Evolutionary conservation across 2,113 vertebrate species (phyloP).

Genomic region (Cryptomyrus ogoouensis): DNA sequence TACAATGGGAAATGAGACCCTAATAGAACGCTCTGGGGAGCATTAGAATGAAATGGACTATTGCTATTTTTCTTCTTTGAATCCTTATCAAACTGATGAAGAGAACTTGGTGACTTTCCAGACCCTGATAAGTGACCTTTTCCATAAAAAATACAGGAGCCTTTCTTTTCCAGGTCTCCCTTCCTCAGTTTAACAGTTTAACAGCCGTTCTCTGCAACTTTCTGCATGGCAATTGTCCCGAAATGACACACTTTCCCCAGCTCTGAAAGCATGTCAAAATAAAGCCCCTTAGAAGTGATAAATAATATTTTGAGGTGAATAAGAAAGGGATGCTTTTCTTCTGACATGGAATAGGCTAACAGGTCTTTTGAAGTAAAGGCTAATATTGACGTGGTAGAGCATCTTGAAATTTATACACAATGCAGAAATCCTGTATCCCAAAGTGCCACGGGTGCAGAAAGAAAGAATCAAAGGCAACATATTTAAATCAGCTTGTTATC

Average conservation of each 20-base stretch:
- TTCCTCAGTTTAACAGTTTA: slow-evolving; percentile 40
- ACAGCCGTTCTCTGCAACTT: slow-evolving; percentile 29
- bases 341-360: neutral
- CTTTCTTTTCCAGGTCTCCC: slow-evolving; percentile 43
- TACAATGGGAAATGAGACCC: slow-evolving; percentile 99
- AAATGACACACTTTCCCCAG: slow-evolving; percentile 26
- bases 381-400: slow-evolving; percentile 56
- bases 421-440: slow-evolving; percentile 45
- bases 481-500: slow-evolving; percentile 3
- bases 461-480: neutral
- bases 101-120: slow-evolving; percentile 81
- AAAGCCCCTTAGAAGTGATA: slow-evolving; percentile 43
- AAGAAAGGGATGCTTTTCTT: slow-evolving; percentile 41
- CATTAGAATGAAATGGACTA: slow-evolving; percentile 97
- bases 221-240: slow-evolving; percentile 9
- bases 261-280: slow-evolving; percentile 28
- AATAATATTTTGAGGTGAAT: slow-evolving; percentile 46
- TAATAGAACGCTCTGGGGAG: slow-evolving; percentile 99
- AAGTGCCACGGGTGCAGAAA: neutral
- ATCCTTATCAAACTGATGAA: slow-evolving; percentile 86
- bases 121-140: slow-evolving; percentile 90
- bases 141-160: slow-evolving; percentile 66
- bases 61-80: slow-evolving; percentile 87
- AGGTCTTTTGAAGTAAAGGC: neutral
- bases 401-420: slow-evolving; percentile 50